Conservation (phyloP, 2,888 invertebrate genomes). For the Phyllotreta cruciferae region DNA sequence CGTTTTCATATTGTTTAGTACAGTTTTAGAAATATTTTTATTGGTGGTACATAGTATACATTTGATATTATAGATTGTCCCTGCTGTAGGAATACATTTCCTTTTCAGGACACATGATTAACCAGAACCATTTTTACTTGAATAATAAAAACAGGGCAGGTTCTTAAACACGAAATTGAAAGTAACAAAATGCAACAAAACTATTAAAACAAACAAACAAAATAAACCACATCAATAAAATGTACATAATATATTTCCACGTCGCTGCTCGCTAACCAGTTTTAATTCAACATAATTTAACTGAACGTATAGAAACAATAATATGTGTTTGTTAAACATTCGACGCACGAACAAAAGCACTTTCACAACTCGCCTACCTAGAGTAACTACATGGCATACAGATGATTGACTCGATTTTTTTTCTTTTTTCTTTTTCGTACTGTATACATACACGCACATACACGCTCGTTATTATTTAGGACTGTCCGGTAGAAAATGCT, state of each 20-base stretch:
- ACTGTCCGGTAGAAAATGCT: constrained; percentile 26
- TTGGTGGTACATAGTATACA: no score
- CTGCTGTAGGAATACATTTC: no score
- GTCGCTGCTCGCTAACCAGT: no score
- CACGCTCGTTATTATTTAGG: constrained; percentile 25
- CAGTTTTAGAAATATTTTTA: no score
- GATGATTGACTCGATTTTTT: constrained; percentile 18
- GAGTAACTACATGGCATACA: constrained; percentile 28
- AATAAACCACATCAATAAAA: no score
- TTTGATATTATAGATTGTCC: no score
- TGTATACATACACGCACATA: constrained; percentile 9
- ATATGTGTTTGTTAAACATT: constrained; percentile 18
- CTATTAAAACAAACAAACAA: neutral
- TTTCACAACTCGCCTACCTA: constrained; percentile 34
- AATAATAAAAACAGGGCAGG: no score
- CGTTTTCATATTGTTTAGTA: no score
- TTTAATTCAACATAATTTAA: no score
- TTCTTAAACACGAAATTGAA: neutral
- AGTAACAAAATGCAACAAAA: neutral
- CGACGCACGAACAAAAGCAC: constrained; percentile 36
- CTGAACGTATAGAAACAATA: constrained; percentile 9
- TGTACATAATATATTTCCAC: no score
- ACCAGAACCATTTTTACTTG: no score
- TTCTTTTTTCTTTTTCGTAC: constrained; percentile 1
- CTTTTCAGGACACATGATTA: no score